Evolutionary conservation across 2,797 vertebrate genomes (phyloP).

Genomic region (Brotogeris chrysoptera): DNA sequence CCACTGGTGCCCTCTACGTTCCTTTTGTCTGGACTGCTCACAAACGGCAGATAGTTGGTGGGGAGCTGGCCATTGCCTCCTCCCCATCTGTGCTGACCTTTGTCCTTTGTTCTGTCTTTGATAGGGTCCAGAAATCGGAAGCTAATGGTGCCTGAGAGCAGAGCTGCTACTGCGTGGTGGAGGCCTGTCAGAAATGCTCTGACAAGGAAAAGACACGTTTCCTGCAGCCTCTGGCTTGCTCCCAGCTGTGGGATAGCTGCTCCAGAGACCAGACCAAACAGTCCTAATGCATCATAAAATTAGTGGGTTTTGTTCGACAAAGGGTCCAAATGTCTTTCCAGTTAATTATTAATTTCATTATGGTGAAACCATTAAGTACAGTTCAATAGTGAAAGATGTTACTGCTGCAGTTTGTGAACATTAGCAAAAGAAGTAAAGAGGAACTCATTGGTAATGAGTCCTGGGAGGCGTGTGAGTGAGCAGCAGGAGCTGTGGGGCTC

Average conservation of each 20-base stretch:
- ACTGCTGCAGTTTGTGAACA: not conserved
- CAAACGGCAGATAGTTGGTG: not conserved
- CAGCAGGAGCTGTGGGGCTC: not conserved
- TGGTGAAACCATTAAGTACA: conserved; percentile 1
- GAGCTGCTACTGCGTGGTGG: not conserved
- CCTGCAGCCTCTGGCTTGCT: not conserved
- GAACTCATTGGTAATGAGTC: not conserved
- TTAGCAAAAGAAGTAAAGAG: not conserved
- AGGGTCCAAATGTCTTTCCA: not conserved
- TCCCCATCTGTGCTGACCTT: not conserved
- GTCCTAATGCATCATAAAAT: conserved; percentile 11
- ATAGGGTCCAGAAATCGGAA: not conserved
- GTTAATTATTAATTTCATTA: conserved; percentile 44
- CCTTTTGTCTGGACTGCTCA: not conserved
- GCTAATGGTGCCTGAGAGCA: not conserved
- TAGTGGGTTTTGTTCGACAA: not conserved
- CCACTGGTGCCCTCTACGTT: not conserved
- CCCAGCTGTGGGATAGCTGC: not conserved
- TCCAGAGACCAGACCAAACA: not conserved
- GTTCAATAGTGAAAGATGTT: not conserved
- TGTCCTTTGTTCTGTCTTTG: not conserved
- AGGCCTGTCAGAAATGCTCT: not conserved
- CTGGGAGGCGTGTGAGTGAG: not conserved
- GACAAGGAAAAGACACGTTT: not conserved
- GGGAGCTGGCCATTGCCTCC: not conserved